phyloP scores from a whole-genome alignment of 2,888 invertebrate genomes.

The Euproctis similis region DNA sequence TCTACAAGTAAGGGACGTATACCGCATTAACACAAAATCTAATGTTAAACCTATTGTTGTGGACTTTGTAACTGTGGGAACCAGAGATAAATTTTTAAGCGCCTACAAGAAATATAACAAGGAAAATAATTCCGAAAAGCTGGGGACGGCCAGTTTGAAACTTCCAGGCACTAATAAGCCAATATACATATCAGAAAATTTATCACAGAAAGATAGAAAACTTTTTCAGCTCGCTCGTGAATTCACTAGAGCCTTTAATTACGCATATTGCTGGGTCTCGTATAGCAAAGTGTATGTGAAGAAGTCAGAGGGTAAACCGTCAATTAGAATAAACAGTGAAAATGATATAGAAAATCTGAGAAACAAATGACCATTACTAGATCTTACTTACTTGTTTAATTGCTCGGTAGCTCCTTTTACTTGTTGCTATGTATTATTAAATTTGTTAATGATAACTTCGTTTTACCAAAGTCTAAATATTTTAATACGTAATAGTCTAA shows the following conservation, averaged over 20 bases:
- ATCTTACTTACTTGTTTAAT: neutral
- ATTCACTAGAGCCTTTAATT: neutral
- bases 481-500: too few relatives aligned
- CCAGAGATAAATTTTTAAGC: neutral
- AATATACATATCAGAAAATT: conserved; percentile 4
- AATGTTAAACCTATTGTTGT: neutral
- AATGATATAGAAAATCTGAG: too few relatives aligned
- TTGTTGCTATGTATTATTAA: too few relatives aligned
- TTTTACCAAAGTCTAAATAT: too few relatives aligned
- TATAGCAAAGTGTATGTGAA: neutral
- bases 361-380: too few relatives aligned
- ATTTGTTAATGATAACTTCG: too few relatives aligned
- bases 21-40: too few relatives aligned
- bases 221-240: neutral
- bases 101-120: neutral
- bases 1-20: too few relatives aligned
- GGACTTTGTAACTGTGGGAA: neutral
- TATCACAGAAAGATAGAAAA: neutral
- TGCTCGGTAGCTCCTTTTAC: neutral
- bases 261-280: neutral
- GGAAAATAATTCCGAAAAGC: too few relatives aligned
- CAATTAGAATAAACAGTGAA: too few relatives aligned
- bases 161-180: neutral
- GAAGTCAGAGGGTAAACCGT: too few relatives aligned
- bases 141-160: neutral